A percentile compares a stretch with the other conserved stretches of the same genome.
Conservation (phyloP, 2,888 invertebrate species). For the Caenorhabditis sp. region DNA sequence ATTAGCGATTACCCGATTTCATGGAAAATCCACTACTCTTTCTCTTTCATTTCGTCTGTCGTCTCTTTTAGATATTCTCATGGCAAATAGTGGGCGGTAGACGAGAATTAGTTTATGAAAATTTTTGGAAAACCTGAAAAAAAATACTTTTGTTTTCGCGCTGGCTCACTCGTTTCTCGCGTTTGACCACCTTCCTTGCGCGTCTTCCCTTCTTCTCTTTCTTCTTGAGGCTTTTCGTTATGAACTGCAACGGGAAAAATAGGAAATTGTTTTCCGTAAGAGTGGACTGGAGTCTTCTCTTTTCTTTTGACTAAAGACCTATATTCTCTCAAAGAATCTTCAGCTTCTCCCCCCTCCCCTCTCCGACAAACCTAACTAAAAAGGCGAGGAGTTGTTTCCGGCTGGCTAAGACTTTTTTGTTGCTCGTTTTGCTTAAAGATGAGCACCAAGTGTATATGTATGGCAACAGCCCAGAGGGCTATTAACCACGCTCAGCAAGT, state of each 20-base stretch:
- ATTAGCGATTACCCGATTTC: constrained; percentile 23
- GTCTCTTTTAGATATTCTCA: constrained; percentile 10
- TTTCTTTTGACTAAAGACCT: constrained; percentile 20
- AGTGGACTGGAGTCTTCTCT: constrained; percentile 10
- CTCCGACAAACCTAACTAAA: constrained; percentile 15
- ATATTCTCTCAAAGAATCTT: constrained; percentile 6
- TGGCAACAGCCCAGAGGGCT: constrained; percentile 52
- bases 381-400: too few relatives aligned
- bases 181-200: neutral
- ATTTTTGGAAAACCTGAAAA: constrained; percentile 26
- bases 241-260: constrained; percentile 28
- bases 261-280: constrained; percentile 39
- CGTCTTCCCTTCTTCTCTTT: constrained; percentile 6
- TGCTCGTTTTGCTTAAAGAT: constrained; percentile 31
- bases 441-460: constrained; percentile 46
- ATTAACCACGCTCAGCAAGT: constrained; percentile 54
- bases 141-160: neutral
- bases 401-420: constrained; percentile 5
- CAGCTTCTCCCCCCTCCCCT: neutral
- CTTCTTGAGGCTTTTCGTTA: constrained; percentile 24
- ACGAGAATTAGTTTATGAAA: constrained; percentile 5
- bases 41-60: neutral
- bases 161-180: neutral
- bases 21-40: constrained; percentile 19
- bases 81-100: constrained; percentile 14